These are phyloP conservation scores for Melipona quadrifasciata DNA, from an alignment of 1,140 invertebrate species.

Conservation along the genomic window DNA sequence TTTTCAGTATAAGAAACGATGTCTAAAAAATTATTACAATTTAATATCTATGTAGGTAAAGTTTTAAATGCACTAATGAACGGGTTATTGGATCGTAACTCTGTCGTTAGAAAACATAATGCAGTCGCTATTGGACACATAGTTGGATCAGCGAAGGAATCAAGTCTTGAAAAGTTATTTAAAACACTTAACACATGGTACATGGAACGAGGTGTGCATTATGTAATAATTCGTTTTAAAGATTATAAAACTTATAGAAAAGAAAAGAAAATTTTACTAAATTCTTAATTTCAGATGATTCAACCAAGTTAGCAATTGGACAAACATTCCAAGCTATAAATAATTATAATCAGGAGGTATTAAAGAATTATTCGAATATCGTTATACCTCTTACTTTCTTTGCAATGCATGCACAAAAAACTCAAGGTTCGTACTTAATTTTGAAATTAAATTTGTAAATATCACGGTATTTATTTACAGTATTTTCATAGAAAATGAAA, in stretches of 20 bases:
- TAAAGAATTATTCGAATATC: constrained; percentile 90
- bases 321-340: constrained; percentile 91
- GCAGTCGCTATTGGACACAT: constrained; percentile 92
- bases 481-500: constrained; percentile 81
- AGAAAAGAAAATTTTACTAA: not conserved
- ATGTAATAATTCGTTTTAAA: not conserved
- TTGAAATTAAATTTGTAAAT: constrained; percentile 1
- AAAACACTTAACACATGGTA: constrained; percentile 91
- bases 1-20: not conserved
- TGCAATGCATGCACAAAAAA: constrained; percentile 92
- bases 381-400: constrained; percentile 93
- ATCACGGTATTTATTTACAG: constrained; percentile 2
- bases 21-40: not conserved
- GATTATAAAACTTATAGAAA: not conserved
- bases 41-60: constrained; percentile 84
- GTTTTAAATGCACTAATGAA: constrained; percentile 89
- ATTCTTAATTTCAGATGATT: constrained; percentile 84
- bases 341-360: constrained; percentile 90
- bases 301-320: constrained; percentile 88
- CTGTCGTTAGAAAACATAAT: constrained; percentile 91
- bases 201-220: constrained; percentile 86
- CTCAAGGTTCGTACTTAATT: constrained; percentile 77
- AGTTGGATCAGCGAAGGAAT: constrained; percentile 92
- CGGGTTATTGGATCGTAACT: constrained; percentile 92
- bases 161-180: constrained; percentile 93